These are phyloP conservation scores for Lymantria dispar DNA, from an alignment of 2,888 invertebrate genomes.

Conservation along the genomic window DNA sequence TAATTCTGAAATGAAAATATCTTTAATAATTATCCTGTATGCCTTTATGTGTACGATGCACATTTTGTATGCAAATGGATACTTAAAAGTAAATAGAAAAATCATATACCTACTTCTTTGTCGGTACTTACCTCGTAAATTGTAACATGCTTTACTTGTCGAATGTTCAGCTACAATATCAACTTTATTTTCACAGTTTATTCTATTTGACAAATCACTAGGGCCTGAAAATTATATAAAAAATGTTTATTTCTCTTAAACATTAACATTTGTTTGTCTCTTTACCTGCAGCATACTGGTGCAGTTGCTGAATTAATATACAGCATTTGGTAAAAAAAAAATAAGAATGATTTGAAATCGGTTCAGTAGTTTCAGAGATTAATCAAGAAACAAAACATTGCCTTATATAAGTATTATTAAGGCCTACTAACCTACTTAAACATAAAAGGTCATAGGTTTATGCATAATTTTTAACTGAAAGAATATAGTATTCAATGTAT, in stretches of 20 bases:
- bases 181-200: constrained; percentile 4
- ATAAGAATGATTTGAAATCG: neutral
- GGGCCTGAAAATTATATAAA: neutral
- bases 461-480: no score
- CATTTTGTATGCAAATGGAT: no score
- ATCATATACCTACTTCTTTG: constrained; percentile 1
- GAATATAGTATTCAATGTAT: neutral
- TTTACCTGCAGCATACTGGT: neutral
- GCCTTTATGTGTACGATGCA: constrained; percentile 1
- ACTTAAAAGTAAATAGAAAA: no score
- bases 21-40: constrained; percentile 3
- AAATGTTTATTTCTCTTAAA: no score
- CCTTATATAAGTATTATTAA: neutral
- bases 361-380: neutral
- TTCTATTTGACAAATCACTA: constrained; percentile 2
- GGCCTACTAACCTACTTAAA: no score
- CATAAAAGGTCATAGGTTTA: no score
- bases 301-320: neutral
- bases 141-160: constrained; percentile 3
- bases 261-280: neutral
- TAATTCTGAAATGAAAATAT: constrained; percentile 8
- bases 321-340: neutral
- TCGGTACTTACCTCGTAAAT: constrained; percentile 7
- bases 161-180: constrained; percentile 3
- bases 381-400: neutral